Evolutionary conservation across 1,140 invertebrate species (phyloP).

Genomic region (Anoplophora glabripennis): DNA sequence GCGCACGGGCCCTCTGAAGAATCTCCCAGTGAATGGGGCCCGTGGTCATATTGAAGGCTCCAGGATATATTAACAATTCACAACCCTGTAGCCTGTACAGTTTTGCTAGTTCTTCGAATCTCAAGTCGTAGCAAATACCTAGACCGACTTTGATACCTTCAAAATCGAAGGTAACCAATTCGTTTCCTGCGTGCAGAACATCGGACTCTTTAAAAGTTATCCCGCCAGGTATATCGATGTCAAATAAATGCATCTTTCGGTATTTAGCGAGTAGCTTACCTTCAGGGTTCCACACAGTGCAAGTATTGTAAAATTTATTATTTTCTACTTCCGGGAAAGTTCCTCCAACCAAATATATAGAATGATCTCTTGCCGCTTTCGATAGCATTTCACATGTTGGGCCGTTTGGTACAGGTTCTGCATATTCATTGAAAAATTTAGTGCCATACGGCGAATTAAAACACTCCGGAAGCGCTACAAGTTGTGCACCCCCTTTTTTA

Average conservation of each 20-base stretch:
- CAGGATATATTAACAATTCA: conserved; percentile 51
- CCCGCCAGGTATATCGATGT: conserved; percentile 90
- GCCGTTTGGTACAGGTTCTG: conserved; percentile 77
- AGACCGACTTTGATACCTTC: conserved; percentile 85
- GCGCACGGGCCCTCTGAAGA: conserved; percentile 73
- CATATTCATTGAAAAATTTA: conserved; percentile 82
- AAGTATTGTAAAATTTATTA: conserved; percentile 83
- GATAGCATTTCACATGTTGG: conserved; percentile 70
- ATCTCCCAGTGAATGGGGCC: conserved; percentile 92
- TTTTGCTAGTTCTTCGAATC: conserved; percentile 86
- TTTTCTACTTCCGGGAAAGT: conserved; percentile 79
- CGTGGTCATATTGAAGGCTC: conserved; percentile 94
- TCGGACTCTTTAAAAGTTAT: conserved; percentile 94
- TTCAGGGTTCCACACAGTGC: conserved; percentile 79
- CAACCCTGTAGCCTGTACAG: conserved; percentile 63
- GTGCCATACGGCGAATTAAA: conserved; percentile 95
- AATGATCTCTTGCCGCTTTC: conserved; percentile 70
- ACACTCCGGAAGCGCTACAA: conserved; percentile 86
- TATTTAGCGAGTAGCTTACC: conserved; percentile 74
- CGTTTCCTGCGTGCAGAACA: conserved; percentile 71
- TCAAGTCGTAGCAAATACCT: conserved; percentile 93
- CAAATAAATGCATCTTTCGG: conserved; percentile 90
- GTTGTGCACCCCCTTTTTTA: conserved; percentile 68
- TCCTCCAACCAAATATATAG: conserved; percentile 83
- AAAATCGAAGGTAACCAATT: conserved; percentile 72